Evolutionary conservation across 2,888 invertebrate species (phyloP), one percentile per base, ranked within the genome.

Genomic region (Ptilodon capucinus): DNA sequence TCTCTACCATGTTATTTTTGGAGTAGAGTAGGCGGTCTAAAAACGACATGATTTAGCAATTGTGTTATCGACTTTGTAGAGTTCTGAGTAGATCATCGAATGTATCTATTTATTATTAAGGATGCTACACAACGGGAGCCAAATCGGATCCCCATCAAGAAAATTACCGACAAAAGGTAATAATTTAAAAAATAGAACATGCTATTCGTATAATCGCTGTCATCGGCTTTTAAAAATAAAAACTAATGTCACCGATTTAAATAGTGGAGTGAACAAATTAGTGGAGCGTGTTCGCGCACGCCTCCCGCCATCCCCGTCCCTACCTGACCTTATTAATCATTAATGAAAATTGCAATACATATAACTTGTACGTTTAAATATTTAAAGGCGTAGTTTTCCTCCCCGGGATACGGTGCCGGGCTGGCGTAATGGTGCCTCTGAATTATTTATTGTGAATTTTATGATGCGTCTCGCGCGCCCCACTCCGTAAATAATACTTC

Each of bases 311-410:
- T 14, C 32, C 32, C 14, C 53, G 44, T 40, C 48, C 54, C 64
- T 72, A 78, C 78, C 59, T 53, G 74, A 76, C 80, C 78, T 73
- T 74, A 75, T 89, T 84, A 86, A 84, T 85, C 71, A 84, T 87
- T 89, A 85, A 89, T 87, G 83, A 83, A 87, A 88, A 89, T 87
- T 89, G 86, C 90, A 88, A 88, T 91, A 88, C 86, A 88, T 88
- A 89, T 89, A 88, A 88, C 85, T 82, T 80, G 69, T 73, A 64
- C 66, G 76, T 74, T 89, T 79, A 85, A 90, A 89, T 90, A 90
- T 90, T 89, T 77, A 89, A 69, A 63, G 60, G 63, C 73, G 79
- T 83, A 86, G 88, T 86, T 81, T 84, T 81, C 81, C 81, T 79
- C 76, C 69, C 62, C 58, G 69, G 73, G 74, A 51, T 66, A 54